These are phyloP conservation scores for Uloborus diversus DNA, from an alignment of 1,140 invertebrate genomes.

Conservation along the genomic window DNA sequence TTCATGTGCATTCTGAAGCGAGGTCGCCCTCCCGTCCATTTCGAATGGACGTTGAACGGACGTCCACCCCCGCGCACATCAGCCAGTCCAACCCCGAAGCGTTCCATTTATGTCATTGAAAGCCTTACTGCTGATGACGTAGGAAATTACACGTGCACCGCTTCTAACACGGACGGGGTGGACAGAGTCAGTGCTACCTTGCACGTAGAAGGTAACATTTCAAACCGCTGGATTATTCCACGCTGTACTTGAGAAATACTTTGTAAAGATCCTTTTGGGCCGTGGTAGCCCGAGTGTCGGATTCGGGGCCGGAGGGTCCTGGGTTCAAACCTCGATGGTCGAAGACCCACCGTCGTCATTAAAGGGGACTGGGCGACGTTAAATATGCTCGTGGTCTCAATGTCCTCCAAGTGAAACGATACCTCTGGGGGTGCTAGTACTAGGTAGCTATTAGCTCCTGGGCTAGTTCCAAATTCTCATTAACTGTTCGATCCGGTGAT, in stretches of 20 bases:
- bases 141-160: conserved; percentile 62
- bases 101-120: conserved; percentile 7
- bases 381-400: too few species aligned
- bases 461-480: too few species aligned
- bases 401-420: too few species aligned
- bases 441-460: too few species aligned
- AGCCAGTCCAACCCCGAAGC: neutral
- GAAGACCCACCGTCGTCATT: too few species aligned
- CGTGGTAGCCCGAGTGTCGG: too few species aligned
- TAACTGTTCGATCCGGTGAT: too few species aligned
- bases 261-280: neutral
- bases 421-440: too few species aligned
- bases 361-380: too few species aligned
- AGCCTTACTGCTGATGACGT: conserved; percentile 13
- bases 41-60: conserved; percentile 12
- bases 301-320: too few species aligned
- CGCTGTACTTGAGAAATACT: neutral
- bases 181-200: conserved; percentile 34
- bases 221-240: neutral
- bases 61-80: neutral
- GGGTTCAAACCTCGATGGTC: too few species aligned
- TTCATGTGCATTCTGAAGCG: conserved; percentile 27
- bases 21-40: conserved; percentile 23
- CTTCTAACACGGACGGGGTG: conserved; percentile 58
- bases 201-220: conserved; percentile 39